Evolutionary conservation across 2,888 invertebrate genomes (phyloP).

Genomic region (Lasiommata megera): DNA sequence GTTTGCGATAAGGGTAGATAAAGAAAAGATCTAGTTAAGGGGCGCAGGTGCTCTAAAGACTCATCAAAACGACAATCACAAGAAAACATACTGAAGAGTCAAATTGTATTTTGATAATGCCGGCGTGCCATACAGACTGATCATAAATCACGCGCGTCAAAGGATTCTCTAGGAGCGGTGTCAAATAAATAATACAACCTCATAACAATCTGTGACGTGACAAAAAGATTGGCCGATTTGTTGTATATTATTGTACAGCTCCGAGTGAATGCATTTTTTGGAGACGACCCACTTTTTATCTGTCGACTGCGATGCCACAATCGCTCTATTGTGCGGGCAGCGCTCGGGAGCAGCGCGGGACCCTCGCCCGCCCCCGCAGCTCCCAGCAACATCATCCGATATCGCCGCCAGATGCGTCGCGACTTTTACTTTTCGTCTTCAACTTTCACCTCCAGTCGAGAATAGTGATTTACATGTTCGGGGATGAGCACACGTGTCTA

Average conservation of each 20-base stretch:
- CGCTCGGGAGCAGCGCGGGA: conserved; percentile 59
- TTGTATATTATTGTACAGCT: conserved; percentile 60
- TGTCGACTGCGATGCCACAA: conserved; percentile 58
- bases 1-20: not conserved
- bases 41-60: not conserved
- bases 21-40: not conserved
- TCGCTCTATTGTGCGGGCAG: conserved; percentile 53
- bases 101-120: conserved; percentile 25
- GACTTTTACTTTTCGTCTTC: conserved; percentile 77
- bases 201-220: conserved; percentile 47
- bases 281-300: conserved; percentile 56
- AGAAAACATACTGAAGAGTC: conserved; percentile 21
- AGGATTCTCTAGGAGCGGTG: conserved; percentile 50
- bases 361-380: conserved; percentile 44
- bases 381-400: conserved; percentile 63
- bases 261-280: conserved; percentile 50
- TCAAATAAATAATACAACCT: conserved; percentile 62
- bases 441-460: conserved; percentile 72
- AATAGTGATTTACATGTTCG: conserved; percentile 69
- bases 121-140: conserved; percentile 34
- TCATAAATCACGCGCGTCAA: conserved; percentile 64
- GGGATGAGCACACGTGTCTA: conserved; percentile 47
- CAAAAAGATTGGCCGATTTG: conserved; percentile 67
- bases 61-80: conserved; percentile 1
- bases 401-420: conserved; percentile 60